Conservation (phyloP, 2,888 invertebrate genomes). For the Therioaphis trifolii region DNA sequence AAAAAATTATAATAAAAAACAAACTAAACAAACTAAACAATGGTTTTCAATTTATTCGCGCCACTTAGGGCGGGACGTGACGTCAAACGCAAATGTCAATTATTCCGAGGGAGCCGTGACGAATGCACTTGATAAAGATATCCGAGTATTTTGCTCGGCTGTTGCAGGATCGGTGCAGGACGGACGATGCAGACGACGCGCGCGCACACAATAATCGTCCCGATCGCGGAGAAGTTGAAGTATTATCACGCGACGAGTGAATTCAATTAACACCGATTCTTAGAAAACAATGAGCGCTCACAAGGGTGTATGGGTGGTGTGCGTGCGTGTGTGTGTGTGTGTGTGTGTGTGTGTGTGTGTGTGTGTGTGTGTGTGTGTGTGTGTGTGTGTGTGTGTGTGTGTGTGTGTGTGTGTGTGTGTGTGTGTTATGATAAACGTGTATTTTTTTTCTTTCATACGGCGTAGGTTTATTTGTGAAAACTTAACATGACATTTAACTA, state of each 20-base stretch:
- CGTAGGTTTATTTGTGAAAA: no score
- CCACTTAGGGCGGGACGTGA: neutral
- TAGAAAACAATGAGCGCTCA: constrained; percentile 32
- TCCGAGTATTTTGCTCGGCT: no score
- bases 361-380: no score
- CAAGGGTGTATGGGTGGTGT: no score
- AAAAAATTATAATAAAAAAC: no score
- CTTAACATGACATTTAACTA: no score
- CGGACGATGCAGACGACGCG: neutral
- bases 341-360: neutral
- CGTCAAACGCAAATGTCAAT: constrained; percentile 44
- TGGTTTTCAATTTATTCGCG: constrained; percentile 37
- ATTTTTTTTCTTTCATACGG: no score
- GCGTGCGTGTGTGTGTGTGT: neutral
- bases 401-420: no score
- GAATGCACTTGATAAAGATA: no score
- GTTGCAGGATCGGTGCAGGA: neutral
- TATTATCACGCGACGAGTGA: neutral
- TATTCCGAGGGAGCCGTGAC: constrained; percentile 11
- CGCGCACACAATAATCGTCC: constrained; percentile 17
- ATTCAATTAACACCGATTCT: constrained; percentile 47
- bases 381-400: no score
- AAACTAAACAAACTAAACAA: no score
- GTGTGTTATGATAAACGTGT: no score
- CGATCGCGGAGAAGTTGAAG: constrained; percentile 40